A percentile compares a stretch with the other conserved stretches of the same genome.
phyloP scores from a whole-genome alignment of 2,888 invertebrate genomes.

The Acleris sparsana region DNA sequence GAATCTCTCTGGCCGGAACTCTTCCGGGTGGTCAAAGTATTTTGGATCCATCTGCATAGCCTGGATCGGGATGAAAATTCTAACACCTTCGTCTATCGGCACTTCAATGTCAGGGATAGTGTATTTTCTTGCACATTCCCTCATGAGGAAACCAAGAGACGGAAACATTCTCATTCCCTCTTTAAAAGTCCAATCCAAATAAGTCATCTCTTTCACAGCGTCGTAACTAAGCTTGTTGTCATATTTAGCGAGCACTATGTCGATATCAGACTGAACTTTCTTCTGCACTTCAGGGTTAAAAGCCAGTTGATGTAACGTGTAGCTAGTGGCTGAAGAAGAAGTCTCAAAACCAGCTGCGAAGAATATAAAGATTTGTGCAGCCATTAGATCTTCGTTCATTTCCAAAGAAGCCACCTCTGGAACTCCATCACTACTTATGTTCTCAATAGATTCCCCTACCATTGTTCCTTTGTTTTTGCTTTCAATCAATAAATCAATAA shows the following conservation, averaged over 20 bases:
- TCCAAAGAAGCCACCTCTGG: constrained; percentile 49
- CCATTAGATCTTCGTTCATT: constrained; percentile 52
- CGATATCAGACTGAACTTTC: constrained; percentile 58
- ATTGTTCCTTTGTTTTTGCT: constrained; percentile 53
- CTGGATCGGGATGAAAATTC: constrained; percentile 24
- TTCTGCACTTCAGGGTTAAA: constrained; percentile 57
- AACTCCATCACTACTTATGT: constrained; percentile 32
- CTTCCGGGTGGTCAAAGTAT: constrained; percentile 40
- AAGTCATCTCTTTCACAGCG: constrained; percentile 63
- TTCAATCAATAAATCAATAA: constrained; percentile 58
- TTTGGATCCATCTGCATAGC: constrained; percentile 39
- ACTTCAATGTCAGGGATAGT: constrained; percentile 52
- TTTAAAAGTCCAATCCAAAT: constrained; percentile 59
- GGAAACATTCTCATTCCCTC: constrained; percentile 66
- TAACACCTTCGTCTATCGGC: constrained; percentile 41
- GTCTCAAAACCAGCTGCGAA: constrained; percentile 78
- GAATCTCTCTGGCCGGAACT: constrained; percentile 40
- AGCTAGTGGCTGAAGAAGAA: constrained; percentile 70
- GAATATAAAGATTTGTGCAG: constrained; percentile 65
- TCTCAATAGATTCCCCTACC: constrained; percentile 51
- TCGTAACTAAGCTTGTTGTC: constrained; percentile 59
- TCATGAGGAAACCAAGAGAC: constrained; percentile 50
- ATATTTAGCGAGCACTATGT: constrained; percentile 52
- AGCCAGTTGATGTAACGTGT: constrained; percentile 64
- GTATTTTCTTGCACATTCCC: constrained; percentile 49